Evolutionary conservation across 2,888 invertebrate species (phyloP).

Genomic region (Mongoloraphidia duomilia): DNA sequence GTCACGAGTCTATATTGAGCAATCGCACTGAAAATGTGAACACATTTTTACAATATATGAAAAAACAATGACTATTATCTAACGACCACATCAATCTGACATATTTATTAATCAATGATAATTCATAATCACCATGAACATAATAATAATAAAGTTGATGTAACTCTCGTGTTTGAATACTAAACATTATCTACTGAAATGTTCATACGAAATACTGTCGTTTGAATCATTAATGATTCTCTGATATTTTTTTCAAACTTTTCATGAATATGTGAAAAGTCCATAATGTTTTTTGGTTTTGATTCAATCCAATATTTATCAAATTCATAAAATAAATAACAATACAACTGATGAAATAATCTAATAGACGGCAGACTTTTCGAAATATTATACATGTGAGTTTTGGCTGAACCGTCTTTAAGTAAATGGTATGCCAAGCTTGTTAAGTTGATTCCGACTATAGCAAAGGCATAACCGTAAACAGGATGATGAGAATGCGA

Average conservation of each 20-base stretch:
- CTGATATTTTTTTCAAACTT: conserved; percentile 68
- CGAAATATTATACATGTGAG: conserved; percentile 78
- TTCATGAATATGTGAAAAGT: conserved; percentile 76
- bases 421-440: conserved; percentile 76
- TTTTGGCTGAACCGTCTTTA: conserved; percentile 68
- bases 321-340: conserved; percentile 87
- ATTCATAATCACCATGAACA: no score
- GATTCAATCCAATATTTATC: conserved; percentile 88
- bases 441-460: conserved; percentile 90
- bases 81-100: no score
- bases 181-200: conserved; percentile 59
- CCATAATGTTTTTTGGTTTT: conserved; percentile 89
- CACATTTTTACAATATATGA: no score
- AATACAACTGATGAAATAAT: conserved; percentile 86
- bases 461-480: conserved; percentile 80
- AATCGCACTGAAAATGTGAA: no score
- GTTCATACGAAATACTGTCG: conserved; percentile 64
- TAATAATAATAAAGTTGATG: no score
- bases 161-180: conserved; percentile 9
- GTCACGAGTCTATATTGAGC: no score
- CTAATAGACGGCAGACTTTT: conserved; percentile 48
- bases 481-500: conserved; percentile 79
- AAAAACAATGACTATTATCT: no score
- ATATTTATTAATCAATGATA: no score
- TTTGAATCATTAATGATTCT: conserved; percentile 48